Conservation (phyloP, 1,140 invertebrate species). For the Heterodera schachtii region DNA sequence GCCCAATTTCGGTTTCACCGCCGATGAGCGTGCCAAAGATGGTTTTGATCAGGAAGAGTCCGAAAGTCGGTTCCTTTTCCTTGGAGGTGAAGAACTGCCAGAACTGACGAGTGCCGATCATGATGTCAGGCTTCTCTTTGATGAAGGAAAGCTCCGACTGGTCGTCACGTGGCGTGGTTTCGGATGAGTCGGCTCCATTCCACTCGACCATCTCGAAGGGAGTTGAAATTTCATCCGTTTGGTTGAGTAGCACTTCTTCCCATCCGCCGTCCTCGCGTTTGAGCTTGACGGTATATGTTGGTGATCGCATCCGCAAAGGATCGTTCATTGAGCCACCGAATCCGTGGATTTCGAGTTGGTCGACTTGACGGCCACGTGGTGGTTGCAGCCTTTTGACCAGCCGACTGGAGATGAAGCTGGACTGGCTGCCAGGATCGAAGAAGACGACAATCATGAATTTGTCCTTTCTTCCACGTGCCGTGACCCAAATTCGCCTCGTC, state of each 20-base stretch:
- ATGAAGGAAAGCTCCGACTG: not conserved
- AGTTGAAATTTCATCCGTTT: slow-evolving; percentile 21
- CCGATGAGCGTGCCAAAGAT: slow-evolving; percentile 24
- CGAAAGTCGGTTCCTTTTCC: not conserved
- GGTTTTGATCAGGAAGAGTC: slow-evolving; percentile 29
- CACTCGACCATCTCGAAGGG: slow-evolving; percentile 2
- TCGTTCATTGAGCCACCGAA: not conserved
- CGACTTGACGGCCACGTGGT: not conserved
- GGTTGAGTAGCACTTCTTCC: slow-evolving; percentile 22
- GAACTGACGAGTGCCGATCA: slow-evolving; percentile 33
- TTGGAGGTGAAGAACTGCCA: slow-evolving; percentile 29
- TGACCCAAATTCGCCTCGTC: not conserved
- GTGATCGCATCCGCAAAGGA: slow-evolving; percentile 12
- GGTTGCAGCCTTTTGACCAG: not conserved
- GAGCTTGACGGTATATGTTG: slow-evolving; percentile 16
- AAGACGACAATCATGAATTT: slow-evolving; percentile 5
- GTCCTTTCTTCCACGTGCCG: not conserved
- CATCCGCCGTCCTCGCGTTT: slow-evolving; percentile 7
- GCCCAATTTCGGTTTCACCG: slow-evolving; percentile 22
- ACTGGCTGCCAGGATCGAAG: slow-evolving; percentile 18
- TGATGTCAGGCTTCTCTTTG: slow-evolving; percentile 19
- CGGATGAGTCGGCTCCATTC: not conserved
- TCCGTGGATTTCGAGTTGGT: slow-evolving; percentile 20
- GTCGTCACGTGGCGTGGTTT: not conserved
- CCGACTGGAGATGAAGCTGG: not conserved